phyloP scores from a whole-genome alignment of 2,113 vertebrate species.

The Microtus richardsoni region DNA sequence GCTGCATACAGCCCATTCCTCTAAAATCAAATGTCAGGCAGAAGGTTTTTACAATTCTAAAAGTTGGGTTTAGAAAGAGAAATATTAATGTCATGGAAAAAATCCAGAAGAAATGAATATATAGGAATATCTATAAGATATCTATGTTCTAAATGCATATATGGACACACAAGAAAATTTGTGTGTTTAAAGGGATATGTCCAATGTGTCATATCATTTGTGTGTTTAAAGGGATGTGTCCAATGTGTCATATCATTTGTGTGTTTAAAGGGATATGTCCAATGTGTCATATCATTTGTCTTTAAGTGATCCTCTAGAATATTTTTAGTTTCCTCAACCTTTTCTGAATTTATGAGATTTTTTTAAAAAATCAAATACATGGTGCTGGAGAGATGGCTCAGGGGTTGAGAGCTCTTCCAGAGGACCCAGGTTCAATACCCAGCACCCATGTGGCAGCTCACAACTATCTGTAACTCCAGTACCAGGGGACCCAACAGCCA shows the following conservation, averaged over 20 bases:
- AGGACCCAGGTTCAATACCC: too few species aligned
- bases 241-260: not conserved
- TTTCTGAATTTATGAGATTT: not conserved
- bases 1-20: not conserved
- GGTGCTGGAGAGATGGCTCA: too few species aligned
- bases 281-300: not conserved
- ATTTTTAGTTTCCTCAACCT: not conserved
- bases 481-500: too few species aligned
- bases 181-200: not conserved
- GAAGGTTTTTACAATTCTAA: conserved; percentile 23
- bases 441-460: too few species aligned
- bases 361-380: not conserved
- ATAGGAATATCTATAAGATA: not conserved
- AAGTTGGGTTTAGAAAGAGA: conserved; percentile 35
- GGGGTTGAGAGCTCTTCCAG: too few species aligned
- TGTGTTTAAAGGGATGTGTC: not conserved
- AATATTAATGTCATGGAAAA: not conserved
- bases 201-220: not conserved
- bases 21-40: not conserved
- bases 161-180: not conserved
- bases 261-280: not conserved
- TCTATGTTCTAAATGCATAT: not conserved
- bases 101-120: not conserved
- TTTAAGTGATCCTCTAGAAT: not conserved
- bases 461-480: too few species aligned